phyloP scores from a whole-genome alignment of 2,797 vertebrate species.

The Crotalus adamanteus region DNA sequence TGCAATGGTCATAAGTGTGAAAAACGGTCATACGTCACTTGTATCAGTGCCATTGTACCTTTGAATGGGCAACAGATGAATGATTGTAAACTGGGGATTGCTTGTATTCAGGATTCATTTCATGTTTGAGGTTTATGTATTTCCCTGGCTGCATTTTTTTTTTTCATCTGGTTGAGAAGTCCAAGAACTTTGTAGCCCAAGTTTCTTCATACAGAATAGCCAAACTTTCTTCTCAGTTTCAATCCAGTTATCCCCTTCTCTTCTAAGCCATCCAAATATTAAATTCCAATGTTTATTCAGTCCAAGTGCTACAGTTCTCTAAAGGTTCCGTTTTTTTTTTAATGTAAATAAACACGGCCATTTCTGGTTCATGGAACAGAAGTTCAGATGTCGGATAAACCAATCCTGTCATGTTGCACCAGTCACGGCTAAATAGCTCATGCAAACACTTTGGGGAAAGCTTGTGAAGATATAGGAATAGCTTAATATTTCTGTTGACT shows the following conservation, averaged over 20 bases:
- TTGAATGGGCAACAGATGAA: too few species aligned
- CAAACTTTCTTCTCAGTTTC: background rate
- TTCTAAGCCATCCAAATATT: background rate
- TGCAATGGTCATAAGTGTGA: too few species aligned
- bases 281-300: background rate
- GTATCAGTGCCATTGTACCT: too few species aligned
- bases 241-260: background rate
- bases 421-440: background rate
- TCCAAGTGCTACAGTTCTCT: background rate
- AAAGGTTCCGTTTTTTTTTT: background rate
- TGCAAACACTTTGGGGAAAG: background rate
- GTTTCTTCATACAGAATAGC: background rate
- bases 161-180: background rate
- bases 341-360: background rate
- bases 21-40: too few species aligned
- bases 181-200: background rate
- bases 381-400: background rate
- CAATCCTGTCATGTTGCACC: background rate
- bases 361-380: background rate
- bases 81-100: too few species aligned
- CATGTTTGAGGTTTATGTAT: background rate
- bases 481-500: background rate
- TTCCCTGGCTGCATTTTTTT: background rate
- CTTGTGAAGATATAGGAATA: background rate
- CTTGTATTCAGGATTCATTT: background rate